These are phyloP conservation scores for Ploceus nigricollis DNA, from an alignment of 2,113 vertebrate species.

Conservation along the genomic window DNA sequence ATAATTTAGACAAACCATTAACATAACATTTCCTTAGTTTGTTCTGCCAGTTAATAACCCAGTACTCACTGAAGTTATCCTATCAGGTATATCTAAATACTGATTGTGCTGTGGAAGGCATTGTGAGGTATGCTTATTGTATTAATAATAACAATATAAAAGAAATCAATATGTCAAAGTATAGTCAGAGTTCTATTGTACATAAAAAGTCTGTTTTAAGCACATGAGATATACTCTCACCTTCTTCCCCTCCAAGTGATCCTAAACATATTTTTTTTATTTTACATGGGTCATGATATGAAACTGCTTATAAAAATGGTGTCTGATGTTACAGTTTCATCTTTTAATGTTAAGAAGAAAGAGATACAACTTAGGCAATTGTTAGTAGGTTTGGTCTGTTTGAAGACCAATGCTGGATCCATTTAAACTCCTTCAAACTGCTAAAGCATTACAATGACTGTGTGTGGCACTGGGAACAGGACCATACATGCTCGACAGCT, in stretches of 20 bases:
- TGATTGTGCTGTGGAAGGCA: background rate
- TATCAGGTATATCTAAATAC: background rate
- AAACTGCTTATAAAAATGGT: slow-evolving; percentile 23
- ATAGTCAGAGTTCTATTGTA: background rate
- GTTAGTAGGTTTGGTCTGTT: slow-evolving; percentile 51
- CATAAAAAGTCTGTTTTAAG: background rate
- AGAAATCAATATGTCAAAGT: slow-evolving; percentile 30
- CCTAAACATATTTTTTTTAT: slow-evolving; percentile 35
- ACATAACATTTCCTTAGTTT: background rate
- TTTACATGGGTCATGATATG: background rate
- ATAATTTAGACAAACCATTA: background rate
- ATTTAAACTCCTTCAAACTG: slow-evolving; percentile 47
- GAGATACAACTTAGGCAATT: background rate
- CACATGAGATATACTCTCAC: background rate
- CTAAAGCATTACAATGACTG: slow-evolving; percentile 69
- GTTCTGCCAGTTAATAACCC: background rate
- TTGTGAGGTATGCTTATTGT: background rate
- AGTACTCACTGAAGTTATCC: background rate
- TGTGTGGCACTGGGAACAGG: slow-evolving; percentile 62
- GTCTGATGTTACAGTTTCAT: slow-evolving; percentile 27
- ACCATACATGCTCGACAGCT: slow-evolving; percentile 45
- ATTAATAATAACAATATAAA: slow-evolving; percentile 30
- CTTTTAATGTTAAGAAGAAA: slow-evolving; percentile 65
- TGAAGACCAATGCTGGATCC: slow-evolving; percentile 58
- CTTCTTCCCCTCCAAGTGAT: background rate